These are phyloP conservation scores for Ictalurus furcatus DNA, from an alignment of 2,113 vertebrate genomes.

Conservation along the genomic window DNA sequence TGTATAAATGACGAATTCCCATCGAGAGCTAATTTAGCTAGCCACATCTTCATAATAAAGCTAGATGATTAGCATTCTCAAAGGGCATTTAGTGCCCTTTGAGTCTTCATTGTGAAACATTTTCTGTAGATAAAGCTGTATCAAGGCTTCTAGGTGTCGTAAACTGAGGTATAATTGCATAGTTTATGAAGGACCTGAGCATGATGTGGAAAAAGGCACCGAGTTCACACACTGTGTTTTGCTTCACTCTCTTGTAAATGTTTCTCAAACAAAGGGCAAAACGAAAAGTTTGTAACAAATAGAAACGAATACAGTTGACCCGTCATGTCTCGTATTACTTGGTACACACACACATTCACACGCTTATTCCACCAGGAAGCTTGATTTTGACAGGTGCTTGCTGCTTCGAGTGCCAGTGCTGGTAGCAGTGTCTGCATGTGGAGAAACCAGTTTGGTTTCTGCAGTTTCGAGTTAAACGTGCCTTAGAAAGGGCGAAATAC, in stretches of 20 bases:
- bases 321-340: background rate
- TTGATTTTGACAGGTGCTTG: background rate
- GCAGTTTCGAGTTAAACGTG: background rate
- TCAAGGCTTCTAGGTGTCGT: background rate
- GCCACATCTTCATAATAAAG: constrained; percentile 5
- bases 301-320: background rate
- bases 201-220: background rate
- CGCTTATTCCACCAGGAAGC: background rate
- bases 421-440: background rate
- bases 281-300: background rate
- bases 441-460: background rate
- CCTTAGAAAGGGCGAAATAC: background rate
- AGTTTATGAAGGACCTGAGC: background rate
- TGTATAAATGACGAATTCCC: background rate
- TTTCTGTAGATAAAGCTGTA: background rate
- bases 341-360: background rate
- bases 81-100: background rate
- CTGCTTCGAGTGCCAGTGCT: background rate
- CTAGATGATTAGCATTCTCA: background rate
- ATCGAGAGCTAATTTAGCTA: background rate
- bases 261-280: background rate
- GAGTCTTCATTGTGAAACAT: constrained; percentile 1
- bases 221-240: too few relatives aligned
- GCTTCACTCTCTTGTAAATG: background rate
- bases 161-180: background rate